phyloP scores from a whole-genome alignment of 2,888 invertebrate species.

The Siphonodentalium dalli region DNA sequence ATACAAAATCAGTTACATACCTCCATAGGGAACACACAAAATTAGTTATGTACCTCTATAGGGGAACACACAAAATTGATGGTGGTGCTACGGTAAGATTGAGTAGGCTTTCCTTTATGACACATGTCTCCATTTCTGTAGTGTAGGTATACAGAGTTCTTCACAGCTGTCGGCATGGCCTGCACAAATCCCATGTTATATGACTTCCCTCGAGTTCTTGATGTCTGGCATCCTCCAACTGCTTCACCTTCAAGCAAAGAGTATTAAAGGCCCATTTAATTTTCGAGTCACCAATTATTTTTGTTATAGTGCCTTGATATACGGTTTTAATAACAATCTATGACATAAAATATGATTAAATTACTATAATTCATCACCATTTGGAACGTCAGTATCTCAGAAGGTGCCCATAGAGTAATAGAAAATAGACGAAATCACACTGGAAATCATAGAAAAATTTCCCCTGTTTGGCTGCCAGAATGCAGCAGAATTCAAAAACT shows the following conservation, averaged over 20 bases:
- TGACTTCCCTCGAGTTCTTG: slow-evolving; percentile 23
- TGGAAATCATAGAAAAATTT: too few relatives aligned
- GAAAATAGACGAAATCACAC: too few relatives aligned
- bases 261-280: too few relatives aligned
- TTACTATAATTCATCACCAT: too few relatives aligned
- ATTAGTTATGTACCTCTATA: slow-evolving; percentile 31
- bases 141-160: slow-evolving; percentile 41
- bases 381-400: too few relatives aligned
- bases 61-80: slow-evolving; percentile 50
- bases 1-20: too few relatives aligned
- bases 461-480: too few relatives aligned
- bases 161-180: slow-evolving; percentile 44
- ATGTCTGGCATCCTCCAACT: slow-evolving; percentile 53
- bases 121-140: slow-evolving; percentile 53
- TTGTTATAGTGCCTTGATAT: too few relatives aligned
- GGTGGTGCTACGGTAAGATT: slow-evolving; percentile 45
- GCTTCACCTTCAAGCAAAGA: slow-evolving; percentile 40
- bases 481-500: not conserved
- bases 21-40: not conserved
- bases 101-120: slow-evolving; percentile 38
- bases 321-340: too few relatives aligned
- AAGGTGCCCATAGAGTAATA: too few relatives aligned
- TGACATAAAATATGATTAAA: too few relatives aligned
- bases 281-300: too few relatives aligned
- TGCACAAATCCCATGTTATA: slow-evolving; percentile 55